Conservation (phyloP, 1,140 invertebrate species). For the Glomeris maerens region DNA sequence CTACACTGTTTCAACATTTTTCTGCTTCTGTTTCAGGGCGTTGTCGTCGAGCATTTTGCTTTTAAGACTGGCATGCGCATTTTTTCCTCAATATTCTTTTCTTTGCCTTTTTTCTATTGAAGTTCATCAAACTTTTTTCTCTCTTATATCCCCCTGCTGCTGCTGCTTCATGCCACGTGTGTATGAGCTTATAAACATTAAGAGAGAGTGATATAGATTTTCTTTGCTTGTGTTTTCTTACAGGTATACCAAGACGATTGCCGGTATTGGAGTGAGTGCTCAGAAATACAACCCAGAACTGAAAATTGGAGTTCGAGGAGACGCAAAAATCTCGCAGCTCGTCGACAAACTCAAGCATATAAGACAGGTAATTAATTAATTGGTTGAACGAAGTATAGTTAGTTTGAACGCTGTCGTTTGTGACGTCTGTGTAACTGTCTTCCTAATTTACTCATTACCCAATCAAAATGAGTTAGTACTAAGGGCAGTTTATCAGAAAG, state of each 20-base stretch:
- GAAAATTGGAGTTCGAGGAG: constrained; percentile 32
- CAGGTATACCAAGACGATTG: constrained; percentile 49
- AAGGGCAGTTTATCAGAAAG: too few relatives aligned
- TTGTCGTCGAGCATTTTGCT: too few relatives aligned
- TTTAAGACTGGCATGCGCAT: too few relatives aligned
- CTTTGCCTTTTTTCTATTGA: too few relatives aligned
- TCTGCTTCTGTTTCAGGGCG: too few relatives aligned
- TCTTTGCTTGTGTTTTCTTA: constrained; percentile 18
- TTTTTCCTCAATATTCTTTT: too few relatives aligned
- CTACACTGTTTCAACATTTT: too few relatives aligned
- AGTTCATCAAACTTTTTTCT: too few relatives aligned
- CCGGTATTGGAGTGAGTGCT: constrained; percentile 40
- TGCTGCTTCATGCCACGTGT: background rate
- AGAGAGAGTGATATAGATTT: background rate
- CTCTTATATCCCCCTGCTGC: background rate
- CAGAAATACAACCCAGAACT: constrained; percentile 54
- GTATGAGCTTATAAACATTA: background rate
- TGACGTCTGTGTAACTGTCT: background rate
- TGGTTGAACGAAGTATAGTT: background rate
- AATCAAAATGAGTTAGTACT: too few relatives aligned
- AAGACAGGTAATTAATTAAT: constrained; percentile 36
- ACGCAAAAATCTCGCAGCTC: constrained; percentile 40
- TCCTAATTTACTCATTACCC: too few relatives aligned
- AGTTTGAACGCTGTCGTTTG: background rate
- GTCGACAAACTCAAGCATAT: constrained; percentile 49